Evolutionary conservation across 2,888 invertebrate genomes (phyloP).

Genomic region (Pseudoips prasinana): DNA sequence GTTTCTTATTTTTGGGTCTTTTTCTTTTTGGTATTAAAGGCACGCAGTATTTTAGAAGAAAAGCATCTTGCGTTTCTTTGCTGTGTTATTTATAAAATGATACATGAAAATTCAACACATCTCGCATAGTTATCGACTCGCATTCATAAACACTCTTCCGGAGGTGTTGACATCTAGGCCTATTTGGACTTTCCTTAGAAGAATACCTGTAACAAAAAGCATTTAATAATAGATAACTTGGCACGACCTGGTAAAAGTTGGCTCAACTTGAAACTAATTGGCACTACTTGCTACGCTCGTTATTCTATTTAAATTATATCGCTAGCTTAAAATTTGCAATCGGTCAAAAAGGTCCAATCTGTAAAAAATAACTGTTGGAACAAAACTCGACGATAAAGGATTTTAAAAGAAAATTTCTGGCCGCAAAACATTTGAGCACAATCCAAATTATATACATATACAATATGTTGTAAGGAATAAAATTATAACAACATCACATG

Average conservation of each 20-base stretch:
- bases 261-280: background rate
- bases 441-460: background rate
- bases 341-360: too few species aligned
- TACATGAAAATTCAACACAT: constrained; percentile 1
- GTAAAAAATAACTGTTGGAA: too few species aligned
- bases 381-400: background rate
- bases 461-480: background rate
- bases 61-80: constrained; percentile 2
- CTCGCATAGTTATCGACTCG: background rate
- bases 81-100: constrained; percentile 4
- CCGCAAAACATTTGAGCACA: background rate
- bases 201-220: background rate
- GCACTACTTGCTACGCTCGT: background rate
- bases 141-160: background rate
- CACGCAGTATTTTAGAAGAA: background rate
- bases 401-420: background rate
- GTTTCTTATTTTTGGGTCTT: background rate
- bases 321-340: too few species aligned
- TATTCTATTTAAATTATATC: too few species aligned
- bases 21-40: background rate
- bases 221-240: background rate
- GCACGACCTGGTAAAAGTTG: background rate
- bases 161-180: background rate
- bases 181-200: background rate
- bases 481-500: background rate